Evolutionary conservation across 2,113 vertebrate genomes (phyloP).

Genomic region (Crocuta crocuta): DNA sequence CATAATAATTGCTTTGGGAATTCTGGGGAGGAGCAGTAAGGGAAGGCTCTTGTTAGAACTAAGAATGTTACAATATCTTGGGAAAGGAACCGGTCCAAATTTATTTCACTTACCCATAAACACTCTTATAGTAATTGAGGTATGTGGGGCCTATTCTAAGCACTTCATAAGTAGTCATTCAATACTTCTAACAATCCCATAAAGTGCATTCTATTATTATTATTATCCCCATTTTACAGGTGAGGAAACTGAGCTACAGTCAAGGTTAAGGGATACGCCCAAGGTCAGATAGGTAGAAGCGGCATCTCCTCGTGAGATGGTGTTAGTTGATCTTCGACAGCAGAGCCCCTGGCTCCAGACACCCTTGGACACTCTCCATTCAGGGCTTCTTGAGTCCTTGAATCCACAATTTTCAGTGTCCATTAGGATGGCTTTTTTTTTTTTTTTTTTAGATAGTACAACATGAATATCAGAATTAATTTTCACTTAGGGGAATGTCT

Average conservation of each 20-base stretch:
- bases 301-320: rapidly evolving
- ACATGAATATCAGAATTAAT: background rate
- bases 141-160: background rate
- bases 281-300: background rate
- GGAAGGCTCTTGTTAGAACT: background rate
- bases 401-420: background rate
- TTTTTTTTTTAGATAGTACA: background rate
- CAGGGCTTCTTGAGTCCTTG: background rate
- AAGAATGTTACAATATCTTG: background rate
- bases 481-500: background rate
- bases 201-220: background rate
- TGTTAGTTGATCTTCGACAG: background rate
- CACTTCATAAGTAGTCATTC: background rate
- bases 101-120: slow-evolving; percentile 15
- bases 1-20: background rate
- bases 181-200: background rate
- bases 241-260: background rate
- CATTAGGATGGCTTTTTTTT: background rate
- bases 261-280: background rate
- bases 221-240: background rate
- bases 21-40: background rate
- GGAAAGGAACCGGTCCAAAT: background rate
- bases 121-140: background rate
- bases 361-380: no score
- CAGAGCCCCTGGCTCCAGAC: background rate